Percentiles rank a stretch among this genome's conserved stretches.
phyloP scores from a whole-genome alignment of 2,797 vertebrate genomes.

The Rhinatrema bivittatum region DNA sequence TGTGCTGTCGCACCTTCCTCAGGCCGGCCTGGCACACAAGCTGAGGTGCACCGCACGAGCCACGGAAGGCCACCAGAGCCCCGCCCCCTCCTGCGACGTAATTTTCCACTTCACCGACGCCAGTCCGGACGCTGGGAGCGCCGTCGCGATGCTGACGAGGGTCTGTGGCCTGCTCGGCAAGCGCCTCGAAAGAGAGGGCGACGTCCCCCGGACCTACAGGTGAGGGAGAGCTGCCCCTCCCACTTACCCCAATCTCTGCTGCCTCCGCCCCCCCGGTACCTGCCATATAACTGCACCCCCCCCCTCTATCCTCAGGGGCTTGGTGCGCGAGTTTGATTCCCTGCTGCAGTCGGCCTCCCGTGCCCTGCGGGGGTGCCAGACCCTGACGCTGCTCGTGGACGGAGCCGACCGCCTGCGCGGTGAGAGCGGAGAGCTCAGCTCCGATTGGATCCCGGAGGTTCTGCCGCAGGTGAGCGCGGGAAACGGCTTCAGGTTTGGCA shows the following conservation, averaged over 20 bases:
- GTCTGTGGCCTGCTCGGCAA: constrained; percentile 54
- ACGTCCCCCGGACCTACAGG: constrained; percentile 58
- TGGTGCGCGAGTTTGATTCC: constrained; percentile 63
- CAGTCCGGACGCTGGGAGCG: constrained; percentile 59
- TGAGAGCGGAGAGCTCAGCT: constrained; percentile 51
- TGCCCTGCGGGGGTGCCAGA: constrained; percentile 30
- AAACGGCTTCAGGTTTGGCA: too few species aligned
- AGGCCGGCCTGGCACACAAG: constrained; percentile 70
- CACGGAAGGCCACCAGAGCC: constrained; percentile 12
- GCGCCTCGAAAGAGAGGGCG: constrained; percentile 21
- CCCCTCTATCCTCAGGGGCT: constrained; percentile 47
- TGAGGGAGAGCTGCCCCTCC: constrained; percentile 17
- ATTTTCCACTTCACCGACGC: constrained; percentile 71
- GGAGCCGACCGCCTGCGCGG: constrained; percentile 64
- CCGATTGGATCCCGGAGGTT: constrained; percentile 74
- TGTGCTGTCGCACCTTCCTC: too few species aligned
- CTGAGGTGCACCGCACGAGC: constrained; percentile 34
- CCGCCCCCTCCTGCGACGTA: constrained; percentile 38
- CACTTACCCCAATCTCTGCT: neutral
- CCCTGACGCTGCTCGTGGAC: constrained; percentile 66
- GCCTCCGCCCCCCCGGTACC: neutral
- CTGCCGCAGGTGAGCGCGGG: constrained; percentile 55
- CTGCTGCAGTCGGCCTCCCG: constrained; percentile 34
- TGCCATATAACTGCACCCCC: neutral
- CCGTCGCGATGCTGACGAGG: constrained; percentile 57